Evolutionary conservation across 23 tunicate species (phyloP).

Genomic region (Styela plicata): DNA sequence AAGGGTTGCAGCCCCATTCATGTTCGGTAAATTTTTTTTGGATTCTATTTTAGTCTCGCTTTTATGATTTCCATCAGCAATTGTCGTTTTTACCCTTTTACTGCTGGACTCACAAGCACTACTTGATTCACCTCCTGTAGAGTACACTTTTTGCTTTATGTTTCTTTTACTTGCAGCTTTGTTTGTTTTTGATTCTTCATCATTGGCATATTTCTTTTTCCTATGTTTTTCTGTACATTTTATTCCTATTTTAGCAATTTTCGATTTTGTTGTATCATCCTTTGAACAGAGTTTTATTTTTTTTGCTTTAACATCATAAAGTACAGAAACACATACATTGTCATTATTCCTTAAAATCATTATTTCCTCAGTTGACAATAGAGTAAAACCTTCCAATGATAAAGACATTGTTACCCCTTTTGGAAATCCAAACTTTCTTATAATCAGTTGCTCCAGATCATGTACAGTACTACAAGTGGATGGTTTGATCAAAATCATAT

Average conservation of each 20-base stretch:
- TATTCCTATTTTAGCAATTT: neutral
- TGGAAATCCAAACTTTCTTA: slow-evolving; percentile 25
- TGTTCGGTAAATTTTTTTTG: too few species aligned
- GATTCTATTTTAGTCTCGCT: too few species aligned
- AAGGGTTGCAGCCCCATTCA: neutral
- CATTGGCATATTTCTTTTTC: neutral
- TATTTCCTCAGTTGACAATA: slow-evolving; percentile 1
- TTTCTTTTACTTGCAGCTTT: neutral
- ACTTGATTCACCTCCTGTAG: neutral
- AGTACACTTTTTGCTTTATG: neutral
- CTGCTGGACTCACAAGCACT: neutral
- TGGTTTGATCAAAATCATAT: slow-evolving; percentile 26
- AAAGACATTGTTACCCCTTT: neutral
- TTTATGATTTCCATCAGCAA: too few species aligned
- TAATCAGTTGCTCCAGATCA: slow-evolving; percentile 6
- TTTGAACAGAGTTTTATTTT: neutral
- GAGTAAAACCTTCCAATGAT: neutral
- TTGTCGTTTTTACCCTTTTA: neutral
- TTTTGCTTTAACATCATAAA: neutral
- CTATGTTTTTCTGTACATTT: neutral
- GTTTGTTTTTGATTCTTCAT: neutral
- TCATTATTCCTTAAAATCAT: slow-evolving; percentile 1
- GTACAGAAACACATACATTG: neutral
- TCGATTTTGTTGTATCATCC: neutral
- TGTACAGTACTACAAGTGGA: slow-evolving; percentile 5